phyloP scores from a whole-genome alignment of 2,888 invertebrate genomes.

The Pristionchus fissidentatus region DNA sequence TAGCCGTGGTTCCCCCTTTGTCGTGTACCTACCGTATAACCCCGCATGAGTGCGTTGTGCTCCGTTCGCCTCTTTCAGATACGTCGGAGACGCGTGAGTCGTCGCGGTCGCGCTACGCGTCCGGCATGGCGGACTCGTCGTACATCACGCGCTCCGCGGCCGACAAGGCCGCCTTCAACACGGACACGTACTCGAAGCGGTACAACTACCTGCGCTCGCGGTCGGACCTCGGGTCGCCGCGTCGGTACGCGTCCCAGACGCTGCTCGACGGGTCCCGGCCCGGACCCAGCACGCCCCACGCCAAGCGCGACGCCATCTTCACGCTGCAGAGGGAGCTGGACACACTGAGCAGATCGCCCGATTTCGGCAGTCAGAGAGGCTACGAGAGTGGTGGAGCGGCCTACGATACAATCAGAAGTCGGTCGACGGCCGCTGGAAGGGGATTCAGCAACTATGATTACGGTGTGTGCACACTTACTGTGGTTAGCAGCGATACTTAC shows the following conservation, averaged over 20 bases:
- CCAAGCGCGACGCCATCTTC: slow-evolving; percentile 73
- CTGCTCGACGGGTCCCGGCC: slow-evolving; percentile 75
- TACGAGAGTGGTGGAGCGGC: slow-evolving; percentile 63
- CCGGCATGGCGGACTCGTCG: slow-evolving; percentile 63
- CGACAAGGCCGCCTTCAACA: slow-evolving; percentile 58
- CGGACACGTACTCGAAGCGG: slow-evolving; percentile 69
- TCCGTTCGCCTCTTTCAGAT: slow-evolving; percentile 45
- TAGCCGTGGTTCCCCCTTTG: background rate
- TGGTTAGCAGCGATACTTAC: too few species aligned
- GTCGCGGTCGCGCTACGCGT: slow-evolving; percentile 66
- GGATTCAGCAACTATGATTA: slow-evolving; percentile 73
- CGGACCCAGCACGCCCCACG: slow-evolving; percentile 74
- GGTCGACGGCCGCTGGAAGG: slow-evolving; percentile 53
- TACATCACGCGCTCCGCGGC: slow-evolving; percentile 66
- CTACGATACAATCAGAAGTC: slow-evolving; percentile 69
- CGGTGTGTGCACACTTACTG: slow-evolving; percentile 60
- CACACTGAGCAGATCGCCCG: slow-evolving; percentile 72
- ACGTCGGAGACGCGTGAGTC: slow-evolving; percentile 52
- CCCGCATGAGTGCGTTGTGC: slow-evolving; percentile 51
- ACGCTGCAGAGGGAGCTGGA: slow-evolving; percentile 75
- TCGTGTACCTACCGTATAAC: slow-evolving; percentile 49
- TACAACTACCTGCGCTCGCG: slow-evolving; percentile 75
- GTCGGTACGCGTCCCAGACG: slow-evolving; percentile 74
- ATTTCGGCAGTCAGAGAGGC: slow-evolving; percentile 54
- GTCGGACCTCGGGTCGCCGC: slow-evolving; percentile 72